phyloP scores from a whole-genome alignment of 2,113 vertebrate genomes.

The Protobothrops mucrosquamatus region DNA sequence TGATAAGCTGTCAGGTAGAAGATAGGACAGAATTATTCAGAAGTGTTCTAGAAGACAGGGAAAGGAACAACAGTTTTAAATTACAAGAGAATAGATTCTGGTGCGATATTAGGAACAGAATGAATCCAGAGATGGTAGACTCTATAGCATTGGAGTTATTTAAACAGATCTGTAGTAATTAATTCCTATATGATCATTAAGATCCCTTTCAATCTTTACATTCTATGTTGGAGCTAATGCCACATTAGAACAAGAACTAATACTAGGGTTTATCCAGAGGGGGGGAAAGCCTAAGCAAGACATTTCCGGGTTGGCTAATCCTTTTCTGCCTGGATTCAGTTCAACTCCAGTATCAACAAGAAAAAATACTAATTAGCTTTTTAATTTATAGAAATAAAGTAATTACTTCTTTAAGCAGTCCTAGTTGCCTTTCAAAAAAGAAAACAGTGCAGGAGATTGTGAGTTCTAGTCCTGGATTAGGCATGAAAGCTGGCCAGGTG shows the following conservation, averaged over 20 bases:
- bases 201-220: not conserved
- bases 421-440: constrained; percentile 70
- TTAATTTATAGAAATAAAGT: constrained; percentile 53
- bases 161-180: not conserved
- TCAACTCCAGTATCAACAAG: constrained; percentile 10
- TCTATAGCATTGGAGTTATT: not conserved
- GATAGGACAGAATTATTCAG: not conserved
- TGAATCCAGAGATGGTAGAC: not conserved
- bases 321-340: constrained; percentile 65
- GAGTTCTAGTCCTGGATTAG: not conserved
- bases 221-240: not conserved
- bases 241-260: not conserved
- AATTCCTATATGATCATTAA: not conserved
- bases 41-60: not conserved
- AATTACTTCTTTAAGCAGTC: constrained; percentile 87
- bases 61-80: not conserved
- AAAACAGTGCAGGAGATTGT: not conserved
- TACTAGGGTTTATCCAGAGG: not conserved
- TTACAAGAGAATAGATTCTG: not conserved
- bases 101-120: not conserved
- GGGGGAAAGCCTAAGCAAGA: constrained; percentile 13
- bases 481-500: not conserved
- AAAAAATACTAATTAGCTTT: not conserved
- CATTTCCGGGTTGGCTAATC: constrained; percentile 43
- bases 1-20: not conserved